Evolutionary conservation across 2,888 invertebrate species (phyloP), one percentile per base, ranked within the genome.

Genomic region (Oeneis ivallda): DNA sequence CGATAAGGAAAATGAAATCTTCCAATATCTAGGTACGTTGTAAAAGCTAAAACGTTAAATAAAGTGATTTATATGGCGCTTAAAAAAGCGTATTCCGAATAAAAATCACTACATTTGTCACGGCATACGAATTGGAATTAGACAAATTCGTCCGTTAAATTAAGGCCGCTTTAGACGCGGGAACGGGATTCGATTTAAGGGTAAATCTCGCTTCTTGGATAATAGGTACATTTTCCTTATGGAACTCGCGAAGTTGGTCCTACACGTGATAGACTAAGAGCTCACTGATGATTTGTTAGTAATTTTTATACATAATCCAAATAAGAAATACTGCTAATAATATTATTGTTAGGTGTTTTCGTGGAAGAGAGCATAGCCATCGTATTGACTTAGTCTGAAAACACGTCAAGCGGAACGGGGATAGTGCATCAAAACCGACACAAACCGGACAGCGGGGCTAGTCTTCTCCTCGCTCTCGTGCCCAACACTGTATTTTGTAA

Each of bases 61-160:
- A 34, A 56, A 19, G 56, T 56, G 56, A 56, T 56, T 56, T 17
- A 56, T 41, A 19, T 41, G 19, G 41, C 19, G 59, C 45, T n/a
- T 45, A 56, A 65, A 57, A 75, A 74, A 84, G 49, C 85, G 82
- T 68, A 70, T 76, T 63, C 77, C 76, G 87, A 87, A 89, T 89
- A 86, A 87, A 87, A 87, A 89, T 88, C 86, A 86, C 83, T 84
- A 89, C 87, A 88, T 91, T 89, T 86, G 87, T 89, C 89, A 89
- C 87, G 83, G 89, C 83, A 85, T 85, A 86, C 87, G 88, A 89
- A 90, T 90, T 85, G 87, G 89, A 90, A 91, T 91, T 89, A 89
- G 86, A 90, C 89, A 89, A 90, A 90, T 90, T 90, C 89, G 87
- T 84, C 86, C 87, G 89, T 91, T 89, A 90, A 91, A 91, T 91